Evolutionary conservation across 2,113 vertebrate genomes (phyloP), one percentile per base, ranked within the genome.

Genomic region (Gobius niger): DNA sequence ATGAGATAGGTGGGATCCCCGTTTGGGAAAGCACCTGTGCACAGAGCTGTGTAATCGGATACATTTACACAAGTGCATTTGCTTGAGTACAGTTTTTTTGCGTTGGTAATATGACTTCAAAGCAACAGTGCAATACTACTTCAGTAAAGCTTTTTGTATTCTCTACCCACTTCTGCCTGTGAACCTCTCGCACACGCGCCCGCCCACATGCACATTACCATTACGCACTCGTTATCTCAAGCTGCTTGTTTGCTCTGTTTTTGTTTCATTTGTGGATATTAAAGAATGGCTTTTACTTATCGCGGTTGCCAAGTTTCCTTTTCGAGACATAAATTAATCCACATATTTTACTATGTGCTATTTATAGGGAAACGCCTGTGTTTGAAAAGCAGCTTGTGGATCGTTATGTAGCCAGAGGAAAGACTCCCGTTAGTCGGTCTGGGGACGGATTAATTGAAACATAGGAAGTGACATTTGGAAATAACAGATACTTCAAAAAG

Each of bases 1-100:
- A 40, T 34, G 59, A 53, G 16, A 63, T 74, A 53, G 16, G 59
- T 74, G 72, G 82, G 73, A 77, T 82, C 67, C 51, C 78, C 67
- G 18, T 54, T 24, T 19, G 47, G 50, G 51, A 75, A 82, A 68
- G 40, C 1, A 44, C 14, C 69, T 67, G 44, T 54, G 24, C 24
- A 34, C 24, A 34, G 24, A 34, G 3, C 24, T 34, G 24, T 3
- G 24, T 34, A 34, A 34, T 34, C 24, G 24, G 24, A 34, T 34
- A 34, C 24, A 34, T 34, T 34, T 34, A 34, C 24, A 34, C 24
- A 34, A 34, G 24, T 34, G 24, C 24, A 34, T 34, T 34, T 34
- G 24, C 24, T 34, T 34, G 5, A 34, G 24, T 34, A 34, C 3
- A 4, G 3, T 34, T 34, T 34, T 34, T 34, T 34, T 34, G 24